Percentiles rank a stretch among this genome's conserved stretches.
Evolutionary conservation across 2,888 invertebrate species (phyloP).

Genomic region (Nemapogon koenigi): DNA sequence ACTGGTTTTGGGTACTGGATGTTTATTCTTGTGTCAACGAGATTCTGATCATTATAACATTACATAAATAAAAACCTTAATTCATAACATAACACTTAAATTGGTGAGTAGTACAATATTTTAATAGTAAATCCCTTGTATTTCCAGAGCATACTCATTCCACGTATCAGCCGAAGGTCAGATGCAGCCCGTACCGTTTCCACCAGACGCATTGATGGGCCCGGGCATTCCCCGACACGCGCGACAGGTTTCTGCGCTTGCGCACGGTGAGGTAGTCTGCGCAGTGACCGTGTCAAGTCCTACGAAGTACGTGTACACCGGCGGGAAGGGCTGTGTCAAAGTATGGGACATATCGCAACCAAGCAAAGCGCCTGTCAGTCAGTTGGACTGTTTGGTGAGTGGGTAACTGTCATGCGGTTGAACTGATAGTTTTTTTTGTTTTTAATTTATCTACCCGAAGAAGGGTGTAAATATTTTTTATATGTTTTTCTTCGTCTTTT

Average conservation of each 20-base stretch:
- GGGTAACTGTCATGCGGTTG: conserved; percentile 47
- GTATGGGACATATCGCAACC: conserved; percentile 96
- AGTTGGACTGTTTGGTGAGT: conserved; percentile 88
- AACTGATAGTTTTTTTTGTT: conserved; percentile 13
- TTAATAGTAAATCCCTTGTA: too few relatives aligned
- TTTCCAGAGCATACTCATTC: conserved; percentile 89
- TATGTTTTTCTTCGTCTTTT: too few relatives aligned
- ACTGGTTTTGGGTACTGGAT: too few relatives aligned
- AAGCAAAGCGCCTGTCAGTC: conserved; percentile 87
- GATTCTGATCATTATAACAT: too few relatives aligned
- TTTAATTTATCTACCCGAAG: too few relatives aligned
- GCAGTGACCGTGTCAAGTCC: conserved; percentile 96
- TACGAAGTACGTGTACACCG: conserved; percentile 93
- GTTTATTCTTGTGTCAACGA: too few relatives aligned
- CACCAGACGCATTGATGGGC: conserved; percentile 90
- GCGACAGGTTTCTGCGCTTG: conserved; percentile 89
- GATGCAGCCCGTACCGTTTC: conserved; percentile 93
- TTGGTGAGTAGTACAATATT: too few relatives aligned
- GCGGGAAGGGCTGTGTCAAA: conserved; percentile 96
- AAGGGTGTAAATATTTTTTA: too few relatives aligned
- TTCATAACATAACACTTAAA: too few relatives aligned
- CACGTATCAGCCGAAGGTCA: conserved; percentile 90
- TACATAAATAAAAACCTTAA: too few relatives aligned
- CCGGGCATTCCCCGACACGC: conserved; percentile 94
- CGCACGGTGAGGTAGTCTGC: conserved; percentile 96